Base-by-base conservation (phyloP, 2,888 invertebrate species). In the Boloria selene region DNA sequence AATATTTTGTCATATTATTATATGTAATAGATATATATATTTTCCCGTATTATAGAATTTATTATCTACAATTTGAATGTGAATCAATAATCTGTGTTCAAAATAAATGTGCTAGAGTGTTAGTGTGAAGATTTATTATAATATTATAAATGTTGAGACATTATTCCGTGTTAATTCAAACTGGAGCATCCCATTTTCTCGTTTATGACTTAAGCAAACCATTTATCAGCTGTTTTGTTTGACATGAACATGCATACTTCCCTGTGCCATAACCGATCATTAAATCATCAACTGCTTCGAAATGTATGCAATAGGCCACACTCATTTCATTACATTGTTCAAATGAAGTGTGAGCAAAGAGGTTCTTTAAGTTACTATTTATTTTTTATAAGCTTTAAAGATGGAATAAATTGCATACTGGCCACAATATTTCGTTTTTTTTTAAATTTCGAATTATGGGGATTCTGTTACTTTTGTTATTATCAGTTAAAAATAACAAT, bases 61-160 rank as follows among this genome's bases (percentile, higher is more conserved):
- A 79, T 79, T 87, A 81, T 88, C 83, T 88, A 87, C 83, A 85
- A 86, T 79, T 81, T 86, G 71, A 83, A 86, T 88, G 85, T 87
- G 79, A 84, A 84, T 82, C 77, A 75, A 71, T 79, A 74, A 84
- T 86, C 85, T 87, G 89, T 90, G 90, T 90, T 90, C 90, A 90
- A 82, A 22, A 75, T 79, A 77, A 78, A 82, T 81, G 78, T 85
- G 81, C 82, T 88, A 85, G 78, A 84, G 85, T 86, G 85, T 88
- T 87, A 80, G 77, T 82, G 80, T 79, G 79, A 81, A 83, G 72
- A 79, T 73, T 77, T 82, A 78, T 79, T 81, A 38, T 22, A 22
- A 22, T 38, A 38, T 38, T 38, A 82, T 75, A 69, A 73, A 74
- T 72, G 73, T 75, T 75, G 69, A 74, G 72, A 75, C 68, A 65